Evolutionary conservation across 2,888 invertebrate species (phyloP).

Genomic region (Amblyjoppa fuscipennis): DNA sequence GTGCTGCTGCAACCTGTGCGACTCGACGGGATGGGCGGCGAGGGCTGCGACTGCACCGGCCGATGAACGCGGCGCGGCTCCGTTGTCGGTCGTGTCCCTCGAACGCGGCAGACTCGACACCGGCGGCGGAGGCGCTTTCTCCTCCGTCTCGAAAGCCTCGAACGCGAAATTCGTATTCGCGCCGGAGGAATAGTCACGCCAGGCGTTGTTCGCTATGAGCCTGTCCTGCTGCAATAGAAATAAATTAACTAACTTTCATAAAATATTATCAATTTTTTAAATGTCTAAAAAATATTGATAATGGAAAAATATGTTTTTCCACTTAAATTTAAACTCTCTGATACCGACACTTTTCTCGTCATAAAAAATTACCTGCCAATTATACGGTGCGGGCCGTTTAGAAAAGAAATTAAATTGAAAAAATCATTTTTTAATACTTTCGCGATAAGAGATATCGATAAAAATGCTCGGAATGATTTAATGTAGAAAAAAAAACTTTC

Average conservation of each 20-base stretch:
- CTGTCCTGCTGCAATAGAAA: constrained; percentile 88
- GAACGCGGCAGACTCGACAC: constrained; percentile 82
- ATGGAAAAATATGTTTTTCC: background rate
- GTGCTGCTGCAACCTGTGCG: constrained; percentile 64
- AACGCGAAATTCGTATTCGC: constrained; percentile 96
- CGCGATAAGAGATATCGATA: too few relatives aligned
- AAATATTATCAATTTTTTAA: too few relatives aligned
- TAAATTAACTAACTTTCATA: background rate
- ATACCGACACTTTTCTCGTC: background rate
- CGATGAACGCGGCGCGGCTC: constrained; percentile 60
- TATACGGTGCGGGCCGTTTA: background rate
- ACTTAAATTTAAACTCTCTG: too few relatives aligned
- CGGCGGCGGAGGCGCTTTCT: constrained; percentile 86
- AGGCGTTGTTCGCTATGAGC: constrained; percentile 93
- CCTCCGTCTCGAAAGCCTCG: constrained; percentile 94
- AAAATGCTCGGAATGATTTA: too few relatives aligned
- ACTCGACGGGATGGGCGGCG: constrained; percentile 56
- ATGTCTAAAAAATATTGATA: background rate
- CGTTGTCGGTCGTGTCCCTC: constrained; percentile 76
- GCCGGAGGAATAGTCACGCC: constrained; percentile 93
- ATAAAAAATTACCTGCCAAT: background rate
- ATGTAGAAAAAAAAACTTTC: too few relatives aligned
- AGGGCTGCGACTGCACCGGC: constrained; percentile 52
- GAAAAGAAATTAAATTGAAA: background rate
- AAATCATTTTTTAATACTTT: too few relatives aligned